Percentiles rank a stretch among this genome's conserved stretches.
These are phyloP conservation scores for Drosophila nigrodunni DNA, from an alignment of 1,140 invertebrate genomes.

Conservation along the genomic window DNA sequence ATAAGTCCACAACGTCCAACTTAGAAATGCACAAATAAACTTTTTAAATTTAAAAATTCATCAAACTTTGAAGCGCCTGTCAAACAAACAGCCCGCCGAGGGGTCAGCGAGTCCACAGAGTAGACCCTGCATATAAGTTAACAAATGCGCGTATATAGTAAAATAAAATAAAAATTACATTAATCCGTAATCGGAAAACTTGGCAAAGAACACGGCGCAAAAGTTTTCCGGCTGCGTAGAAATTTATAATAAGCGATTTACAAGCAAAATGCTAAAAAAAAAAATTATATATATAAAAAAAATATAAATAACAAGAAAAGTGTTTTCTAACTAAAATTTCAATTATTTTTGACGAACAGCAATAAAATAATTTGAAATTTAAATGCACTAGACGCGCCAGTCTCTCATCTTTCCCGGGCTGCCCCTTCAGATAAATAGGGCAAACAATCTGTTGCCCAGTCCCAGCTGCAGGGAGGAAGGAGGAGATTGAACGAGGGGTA, in stretches of 20 bases:
- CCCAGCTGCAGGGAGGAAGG: neutral
- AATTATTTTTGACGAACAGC: conserved; percentile 65
- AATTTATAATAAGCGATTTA: conserved; percentile 82
- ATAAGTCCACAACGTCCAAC: conserved; percentile 57
- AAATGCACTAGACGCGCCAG: conserved; percentile 61
- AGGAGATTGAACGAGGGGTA: neutral
- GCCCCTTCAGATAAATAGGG: conserved; percentile 33
- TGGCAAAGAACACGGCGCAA: conserved; percentile 65
- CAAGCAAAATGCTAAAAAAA: conserved; percentile 38
- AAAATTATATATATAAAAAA: too few species aligned
- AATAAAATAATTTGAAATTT: conserved; percentile 83
- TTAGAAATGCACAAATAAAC: conserved; percentile 79
- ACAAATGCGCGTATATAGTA: conserved; percentile 19
- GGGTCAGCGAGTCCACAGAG: conserved; percentile 33
- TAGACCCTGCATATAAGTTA: conserved; percentile 23
- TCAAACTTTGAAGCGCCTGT: conserved; percentile 76
- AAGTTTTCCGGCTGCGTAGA: conserved; percentile 64
- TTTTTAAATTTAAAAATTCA: conserved; percentile 84
- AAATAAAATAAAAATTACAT: conserved; percentile 78
- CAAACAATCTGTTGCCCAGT: conserved; percentile 70
- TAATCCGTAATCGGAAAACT: conserved; percentile 83
- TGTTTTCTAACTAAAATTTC: conserved; percentile 80
- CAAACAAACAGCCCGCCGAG: conserved; percentile 65
- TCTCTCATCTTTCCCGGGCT: neutral
- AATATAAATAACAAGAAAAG: conserved; percentile 41